Base-by-base conservation (phyloP, 2,797 vertebrate species). In the Hyperoplus immaculatus region DNA sequence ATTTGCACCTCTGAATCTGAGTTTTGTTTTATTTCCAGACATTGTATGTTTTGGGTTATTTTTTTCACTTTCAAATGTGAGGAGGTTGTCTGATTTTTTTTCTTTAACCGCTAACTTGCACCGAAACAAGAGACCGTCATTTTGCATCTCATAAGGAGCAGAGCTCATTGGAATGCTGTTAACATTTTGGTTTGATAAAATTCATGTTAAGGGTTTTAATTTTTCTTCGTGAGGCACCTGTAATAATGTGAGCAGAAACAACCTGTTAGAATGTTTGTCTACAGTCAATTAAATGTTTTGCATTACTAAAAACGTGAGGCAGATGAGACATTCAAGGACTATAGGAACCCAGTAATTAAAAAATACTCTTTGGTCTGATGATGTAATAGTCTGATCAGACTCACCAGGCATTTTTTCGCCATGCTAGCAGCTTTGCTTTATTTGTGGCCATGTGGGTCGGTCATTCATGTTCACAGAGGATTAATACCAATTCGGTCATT, bases 151-250 rank as follows among this genome's bases (percentile, higher is more conserved):
- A 11, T 78, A 66, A 61, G 46, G 10, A 18, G 42, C 41, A 14
- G 2, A 65, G 43, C 39, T 60, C 36, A 54, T 41, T 38, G 54
- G 42, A 69, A 4, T 29, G 7, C 46, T 55, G 21, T 55, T 39
- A 29, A 59, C 14, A 18, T 72, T 83, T 68, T 8, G 14, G 11
- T 50, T 78, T 72, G 50, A n/a, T 58, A 41, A 49, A 53, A 69
- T 71, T 81, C 5, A 45, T 47, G 11, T 70, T 41, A 3, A 43
- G 21, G 15, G 9, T 10, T 45, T 10, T 65, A 13, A 8, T 72
- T 84, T 85, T 81, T 85, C 74, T 77, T 80, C 68, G 65, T 43
- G 21, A 72, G 68, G 68, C 67, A 69, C 65, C 72, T 64, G 43
- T 73, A 50, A 51, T 5, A 9, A 59, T 8, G 16, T 29, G 68